Evolutionary conservation across 2,888 invertebrate genomes (phyloP).

Genomic region (Diaphora mendica): DNA sequence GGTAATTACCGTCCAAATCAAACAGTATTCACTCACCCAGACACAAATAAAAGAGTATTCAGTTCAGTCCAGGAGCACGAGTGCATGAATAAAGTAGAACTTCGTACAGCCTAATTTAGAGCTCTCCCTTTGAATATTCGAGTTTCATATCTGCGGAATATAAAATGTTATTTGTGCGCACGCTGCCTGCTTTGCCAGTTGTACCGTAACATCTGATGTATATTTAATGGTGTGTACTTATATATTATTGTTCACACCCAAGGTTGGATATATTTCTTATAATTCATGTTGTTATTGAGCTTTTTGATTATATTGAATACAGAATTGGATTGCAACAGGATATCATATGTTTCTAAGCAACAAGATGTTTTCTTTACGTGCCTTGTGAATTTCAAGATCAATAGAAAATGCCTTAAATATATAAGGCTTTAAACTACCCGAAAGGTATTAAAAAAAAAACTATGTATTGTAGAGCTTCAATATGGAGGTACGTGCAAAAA

Average conservation of each 20-base stretch:
- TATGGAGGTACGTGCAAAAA: no score
- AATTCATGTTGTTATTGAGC: neutral
- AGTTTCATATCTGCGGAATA: slow-evolving; percentile 53
- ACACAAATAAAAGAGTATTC: slow-evolving; percentile 1
- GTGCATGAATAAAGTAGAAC: slow-evolving; percentile 41
- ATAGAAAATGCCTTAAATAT: no score
- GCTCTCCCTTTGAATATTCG: slow-evolving; percentile 54
- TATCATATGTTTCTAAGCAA: no score
- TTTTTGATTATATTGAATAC: neutral
- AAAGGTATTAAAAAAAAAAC: no score
- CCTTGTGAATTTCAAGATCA: no score
- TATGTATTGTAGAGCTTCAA: no score
- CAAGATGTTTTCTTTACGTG: no score
- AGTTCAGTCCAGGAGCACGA: slow-evolving; percentile 19
- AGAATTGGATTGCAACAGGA: no score
- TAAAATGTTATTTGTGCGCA: slow-evolving; percentile 53
- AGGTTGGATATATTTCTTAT: neutral
- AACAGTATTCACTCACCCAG: slow-evolving; percentile 17
- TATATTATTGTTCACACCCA: neutral
- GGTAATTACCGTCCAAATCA: slow-evolving; percentile 19
- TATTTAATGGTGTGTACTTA: slow-evolving; percentile 34
- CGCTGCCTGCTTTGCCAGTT: slow-evolving; percentile 1
- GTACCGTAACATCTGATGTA: slow-evolving; percentile 27
- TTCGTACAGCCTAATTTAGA: slow-evolving; percentile 54
- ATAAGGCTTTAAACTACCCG: no score